A percentile compares a stretch with the other conserved stretches of the same genome.
phyloP scores from a whole-genome alignment of 2,888 invertebrate species.

The Drosophila nr. medialis region DNA sequence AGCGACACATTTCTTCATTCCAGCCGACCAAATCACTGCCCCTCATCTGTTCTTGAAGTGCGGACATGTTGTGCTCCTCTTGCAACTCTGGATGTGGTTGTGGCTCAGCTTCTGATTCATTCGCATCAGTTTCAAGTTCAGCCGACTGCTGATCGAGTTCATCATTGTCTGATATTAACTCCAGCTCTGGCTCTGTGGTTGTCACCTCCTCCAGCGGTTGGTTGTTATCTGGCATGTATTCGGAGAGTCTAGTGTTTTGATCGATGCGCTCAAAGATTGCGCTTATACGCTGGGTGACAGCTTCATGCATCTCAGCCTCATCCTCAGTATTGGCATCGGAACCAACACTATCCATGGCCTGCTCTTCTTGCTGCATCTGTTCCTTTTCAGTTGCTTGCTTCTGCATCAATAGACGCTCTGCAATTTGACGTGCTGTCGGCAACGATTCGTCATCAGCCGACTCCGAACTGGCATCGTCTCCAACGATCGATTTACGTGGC shows the following conservation, averaged over 20 bases:
- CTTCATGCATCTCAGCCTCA: slow-evolving; percentile 45
- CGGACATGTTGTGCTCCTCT: slow-evolving; percentile 41
- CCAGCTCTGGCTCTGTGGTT: background rate
- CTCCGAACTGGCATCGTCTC: slow-evolving; percentile 65
- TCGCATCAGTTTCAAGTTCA: background rate
- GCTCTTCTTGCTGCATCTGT: background rate
- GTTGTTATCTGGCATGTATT: background rate
- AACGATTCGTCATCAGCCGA: slow-evolving; percentile 53
- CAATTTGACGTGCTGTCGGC: slow-evolving; percentile 82
- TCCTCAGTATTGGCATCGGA: slow-evolving; percentile 50
- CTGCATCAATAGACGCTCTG: slow-evolving; percentile 73
- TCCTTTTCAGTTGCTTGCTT: slow-evolving; percentile 11
- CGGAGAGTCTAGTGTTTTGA: slow-evolving; percentile 5
- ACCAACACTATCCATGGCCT: slow-evolving; percentile 34
- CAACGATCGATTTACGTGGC: slow-evolving; percentile 27
- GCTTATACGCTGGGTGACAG: slow-evolving; percentile 37
- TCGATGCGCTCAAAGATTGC: slow-evolving; percentile 55
- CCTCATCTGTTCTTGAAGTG: slow-evolving; percentile 38
- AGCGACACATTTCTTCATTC: slow-evolving; percentile 87
- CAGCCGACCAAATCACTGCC: slow-evolving; percentile 75
- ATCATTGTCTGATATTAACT: background rate
- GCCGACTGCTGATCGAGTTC: background rate
- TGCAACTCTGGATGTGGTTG: slow-evolving; percentile 26
- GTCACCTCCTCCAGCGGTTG: slow-evolving; percentile 2
- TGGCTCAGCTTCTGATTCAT: slow-evolving; percentile 3